Base-by-base conservation (phyloP, 1,140 invertebrate species). In the Druon quercuslanigerum region DNA sequence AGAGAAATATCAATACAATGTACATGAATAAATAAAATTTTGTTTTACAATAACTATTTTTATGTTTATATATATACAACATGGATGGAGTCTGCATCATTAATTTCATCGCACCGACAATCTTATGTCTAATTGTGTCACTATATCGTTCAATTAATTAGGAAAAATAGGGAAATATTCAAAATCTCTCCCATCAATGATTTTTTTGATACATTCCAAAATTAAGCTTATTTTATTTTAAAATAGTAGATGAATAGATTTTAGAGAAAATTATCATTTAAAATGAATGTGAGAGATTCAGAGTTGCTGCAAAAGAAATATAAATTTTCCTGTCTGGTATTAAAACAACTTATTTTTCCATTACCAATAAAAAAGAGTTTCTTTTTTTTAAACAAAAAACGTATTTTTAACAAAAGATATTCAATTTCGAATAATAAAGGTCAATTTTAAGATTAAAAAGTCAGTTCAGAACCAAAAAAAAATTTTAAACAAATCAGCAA, bases 51-150 rank as follows among this genome's bases (percentile, higher is more conserved):
- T 66, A 66, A 25, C n/a, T 66, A 40, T 19, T 56, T 56, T 56
- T 56, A 66, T 46, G 25, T 16, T 66, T 66, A 66, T 66, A 14
- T 66, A 14, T 66, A 66, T 33, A 66, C 33, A 14, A 6, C 25
- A 33, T 66, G 60, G 60, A 66, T 66, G 60, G 60, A 66, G 60
- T 66, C 40, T 25, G 60, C 16, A 66, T 66, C 60, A 66, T 66
- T 66, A 66, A 33, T 33, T 66, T 46, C 16, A 66, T 66, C 60
- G 60, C 60, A 66, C 46, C 40, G 25, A 66, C 46, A 66, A 66
- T 16, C 60, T 66, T 66, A 66, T 40, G 1, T 40, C 60, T 66
- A 40, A n/a, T 66, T 66, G 13, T 66, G 25, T 66, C 46, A 14
- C 1, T 25, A 9, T 8, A 66, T 8, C 40, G 14, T 46, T 66